Percentiles rank a stretch among this genome's conserved stretches.
Conservation (phyloP, 2,888 invertebrate species). For the Xestia sexstrigata region DNA sequence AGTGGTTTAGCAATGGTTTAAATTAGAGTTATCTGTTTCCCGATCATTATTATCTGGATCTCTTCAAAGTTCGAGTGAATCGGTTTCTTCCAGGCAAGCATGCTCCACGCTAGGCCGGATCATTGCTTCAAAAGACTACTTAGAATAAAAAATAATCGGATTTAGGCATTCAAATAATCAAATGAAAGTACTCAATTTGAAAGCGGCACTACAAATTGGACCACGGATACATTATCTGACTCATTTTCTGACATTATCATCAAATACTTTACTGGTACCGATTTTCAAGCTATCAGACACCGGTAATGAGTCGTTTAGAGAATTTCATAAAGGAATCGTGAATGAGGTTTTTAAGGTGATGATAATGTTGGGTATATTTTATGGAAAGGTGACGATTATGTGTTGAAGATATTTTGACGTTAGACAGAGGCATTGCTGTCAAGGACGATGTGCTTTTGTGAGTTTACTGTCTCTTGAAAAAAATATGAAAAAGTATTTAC, state of each 20-base stretch:
- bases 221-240: background rate
- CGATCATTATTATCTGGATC: too few relatives aligned
- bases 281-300: constrained; percentile 45
- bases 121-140: too few relatives aligned
- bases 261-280: constrained; percentile 16
- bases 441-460: background rate
- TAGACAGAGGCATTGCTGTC: background rate
- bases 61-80: too few relatives aligned
- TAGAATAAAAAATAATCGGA: background rate
- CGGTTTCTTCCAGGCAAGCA: too few relatives aligned
- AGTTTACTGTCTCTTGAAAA: background rate
- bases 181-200: background rate
- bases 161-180: background rate
- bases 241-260: background rate
- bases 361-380: constrained; percentile 31
- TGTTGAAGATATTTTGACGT: background rate
- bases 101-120: too few relatives aligned
- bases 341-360: constrained; percentile 25
- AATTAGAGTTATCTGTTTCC: too few relatives aligned
- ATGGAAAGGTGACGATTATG: background rate
- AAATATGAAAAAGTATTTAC: background rate
- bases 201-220: background rate
- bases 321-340: constrained; percentile 37
- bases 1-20: too few relatives aligned
- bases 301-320: constrained; percentile 46